A percentile compares a stretch with the other conserved stretches of the same genome.
Conservation (phyloP, 1,140 invertebrate species). For the Papilio aristodemus region DNA sequence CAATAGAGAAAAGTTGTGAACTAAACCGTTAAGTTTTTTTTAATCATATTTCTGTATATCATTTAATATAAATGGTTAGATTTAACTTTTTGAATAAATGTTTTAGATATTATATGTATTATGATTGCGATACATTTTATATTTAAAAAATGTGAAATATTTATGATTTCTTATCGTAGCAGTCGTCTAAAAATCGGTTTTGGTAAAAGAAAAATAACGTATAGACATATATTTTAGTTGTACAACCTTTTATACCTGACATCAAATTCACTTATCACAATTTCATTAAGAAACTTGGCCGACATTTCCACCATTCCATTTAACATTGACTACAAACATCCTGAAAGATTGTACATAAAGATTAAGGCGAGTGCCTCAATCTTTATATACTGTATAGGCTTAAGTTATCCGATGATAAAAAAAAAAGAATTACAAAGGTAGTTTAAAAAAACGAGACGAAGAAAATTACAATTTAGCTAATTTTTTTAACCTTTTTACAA, state of each 20-base stretch:
- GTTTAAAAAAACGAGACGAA: constrained; percentile 5
- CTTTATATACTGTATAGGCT: neutral
- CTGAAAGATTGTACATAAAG: neutral
- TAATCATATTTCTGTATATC: no score
- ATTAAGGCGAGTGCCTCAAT: neutral
- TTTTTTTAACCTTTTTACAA: constrained; percentile 26
- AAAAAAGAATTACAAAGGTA: neutral
- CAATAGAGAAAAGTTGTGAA: no score
- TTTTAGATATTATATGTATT: no score
- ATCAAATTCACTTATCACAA: constrained; percentile 54
- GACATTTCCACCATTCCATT: constrained; percentile 28
- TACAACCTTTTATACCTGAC: constrained; percentile 57
- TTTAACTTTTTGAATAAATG: no score
- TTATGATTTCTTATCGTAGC: neutral
- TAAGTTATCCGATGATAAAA: constrained; percentile 8
- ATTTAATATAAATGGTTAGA: no score
- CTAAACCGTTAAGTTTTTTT: no score
- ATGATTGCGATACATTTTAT: no score
- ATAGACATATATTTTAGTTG: constrained; percentile 15
- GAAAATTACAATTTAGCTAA: constrained; percentile 1
- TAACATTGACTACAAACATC: neutral
- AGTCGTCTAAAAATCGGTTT: neutral
- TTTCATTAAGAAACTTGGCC: constrained; percentile 54
- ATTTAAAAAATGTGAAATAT: no score
- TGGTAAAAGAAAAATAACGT: neutral